Evolutionary conservation across 1,140 invertebrate species (phyloP), one percentile per base, ranked within the genome.

Genomic region (Lepidurus couesii): DNA sequence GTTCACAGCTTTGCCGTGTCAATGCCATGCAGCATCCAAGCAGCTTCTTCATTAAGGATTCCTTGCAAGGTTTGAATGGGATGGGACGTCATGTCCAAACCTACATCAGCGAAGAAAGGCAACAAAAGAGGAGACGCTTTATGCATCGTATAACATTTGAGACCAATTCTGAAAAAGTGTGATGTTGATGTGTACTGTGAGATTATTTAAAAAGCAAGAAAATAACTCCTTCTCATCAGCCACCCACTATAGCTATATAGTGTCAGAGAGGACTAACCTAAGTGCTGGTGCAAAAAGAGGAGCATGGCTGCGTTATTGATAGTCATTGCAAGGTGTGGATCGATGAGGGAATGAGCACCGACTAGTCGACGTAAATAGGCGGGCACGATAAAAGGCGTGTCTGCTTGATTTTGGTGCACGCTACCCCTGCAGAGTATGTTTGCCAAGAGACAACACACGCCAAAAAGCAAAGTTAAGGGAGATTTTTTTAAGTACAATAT

Each of bases 341-440:
- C 81, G 8, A 86, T 79, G 7, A 79, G 81, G 75, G 86, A 84
- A 47, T 84, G 81, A 1, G 84, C 83, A n/a, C 84, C 84, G 43
- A 84, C 82, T 0, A 87, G 77, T n/a, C 81, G 81, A 26, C 83
- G 83, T 24, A 86, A 78, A 0, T 82, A 78, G 75, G 81, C 81
- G 45, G 83, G 83, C 8, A 85, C 81, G 10, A 87, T 73, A 78
- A 87, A 87, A 80, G 86, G 86, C 65, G 86, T 85, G 81, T 88
- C 87, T 16, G 84, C 84, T 76, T 85, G 83, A 81, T 86, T 87
- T 75, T 87, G 85, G 78, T 88, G 87, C 75, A 86, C 86, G 24
- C 85, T 84, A 13, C 86, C 86, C 79, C 86, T 87, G 81, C 7
- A 65, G 24, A 43, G 16, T n/a, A 26, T 77, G 16, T 44, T 77